A percentile compares a stretch with the other conserved stretches of the same genome.
phyloP scores from a whole-genome alignment of 2,888 invertebrate genomes.

The Synergus umbraculus region DNA sequence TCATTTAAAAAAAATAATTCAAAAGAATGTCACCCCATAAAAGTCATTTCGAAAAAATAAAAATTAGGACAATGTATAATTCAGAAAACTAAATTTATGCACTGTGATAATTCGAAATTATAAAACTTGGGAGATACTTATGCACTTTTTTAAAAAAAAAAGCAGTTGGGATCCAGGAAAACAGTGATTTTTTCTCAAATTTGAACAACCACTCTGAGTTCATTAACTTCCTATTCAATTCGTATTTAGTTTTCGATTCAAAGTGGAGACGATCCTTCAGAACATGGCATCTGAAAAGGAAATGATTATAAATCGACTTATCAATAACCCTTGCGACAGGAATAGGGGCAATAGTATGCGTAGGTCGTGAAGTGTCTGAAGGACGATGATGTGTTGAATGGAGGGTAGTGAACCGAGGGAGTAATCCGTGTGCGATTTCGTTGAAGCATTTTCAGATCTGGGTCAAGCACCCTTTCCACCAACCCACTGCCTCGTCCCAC shows the following conservation, averaged over 20 bases:
- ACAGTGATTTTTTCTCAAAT: too few relatives aligned
- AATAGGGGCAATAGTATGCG: not conserved
- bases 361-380: not conserved
- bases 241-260: not conserved
- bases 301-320: not conserved
- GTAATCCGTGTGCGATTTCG: conserved; percentile 48
- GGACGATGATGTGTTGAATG: conserved; percentile 26
- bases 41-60: too few relatives aligned
- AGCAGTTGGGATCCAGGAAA: too few relatives aligned
- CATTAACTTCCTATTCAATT: not conserved
- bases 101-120: too few relatives aligned
- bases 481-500: conserved; percentile 24
- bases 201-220: not conserved
- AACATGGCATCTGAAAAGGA: not conserved
- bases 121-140: too few relatives aligned
- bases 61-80: too few relatives aligned
- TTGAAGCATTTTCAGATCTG: conserved; percentile 54
- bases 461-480: conserved; percentile 55
- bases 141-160: too few relatives aligned
- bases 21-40: too few relatives aligned
- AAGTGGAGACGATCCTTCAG: not conserved
- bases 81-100: too few relatives aligned
- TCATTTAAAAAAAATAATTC: too few relatives aligned
- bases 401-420: not conserved
- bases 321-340: not conserved